phyloP scores from a whole-genome alignment of 2,797 vertebrate genomes.

The Amblyopsis hoosieri region DNA sequence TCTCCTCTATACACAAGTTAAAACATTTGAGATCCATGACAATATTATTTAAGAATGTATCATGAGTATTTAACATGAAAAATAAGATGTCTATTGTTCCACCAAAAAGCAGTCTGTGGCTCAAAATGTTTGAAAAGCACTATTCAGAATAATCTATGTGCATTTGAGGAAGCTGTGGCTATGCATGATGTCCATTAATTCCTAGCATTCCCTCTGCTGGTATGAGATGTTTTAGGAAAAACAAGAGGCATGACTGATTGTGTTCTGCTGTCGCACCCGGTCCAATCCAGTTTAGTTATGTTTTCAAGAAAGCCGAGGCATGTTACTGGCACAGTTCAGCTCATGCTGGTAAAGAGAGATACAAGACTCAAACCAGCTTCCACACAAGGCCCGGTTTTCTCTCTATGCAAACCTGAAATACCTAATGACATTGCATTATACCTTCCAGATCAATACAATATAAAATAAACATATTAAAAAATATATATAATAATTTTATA shows the following conservation, averaged over 20 bases:
- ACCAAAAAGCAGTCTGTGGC: too few relatives aligned
- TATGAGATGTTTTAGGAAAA: constrained; percentile 25
- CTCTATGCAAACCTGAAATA: not conserved
- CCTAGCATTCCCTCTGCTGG: constrained; percentile 60
- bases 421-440: not conserved
- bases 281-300: too few relatives aligned
- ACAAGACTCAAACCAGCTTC: not conserved
- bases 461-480: too few relatives aligned
- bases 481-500: too few relatives aligned
- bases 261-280: constrained; percentile 31
- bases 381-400: not conserved
- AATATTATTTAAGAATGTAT: too few relatives aligned
- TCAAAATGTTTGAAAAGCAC: too few relatives aligned
- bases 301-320: constrained; percentile 1
- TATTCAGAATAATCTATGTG: too few relatives aligned
- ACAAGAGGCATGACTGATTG: constrained; percentile 34
- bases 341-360: constrained; percentile 20
- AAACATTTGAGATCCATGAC: too few relatives aligned
- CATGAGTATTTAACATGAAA: too few relatives aligned
- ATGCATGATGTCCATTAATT: constrained; percentile 64
- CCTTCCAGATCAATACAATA: not conserved
- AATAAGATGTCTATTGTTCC: too few relatives aligned
- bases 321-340: constrained; percentile 32
- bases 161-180: too few relatives aligned
- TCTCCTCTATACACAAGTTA: too few relatives aligned